Evolutionary conservation across 2,113 vertebrate genomes (phyloP).

Genomic region (Pseudolaguvia tuberculata): DNA sequence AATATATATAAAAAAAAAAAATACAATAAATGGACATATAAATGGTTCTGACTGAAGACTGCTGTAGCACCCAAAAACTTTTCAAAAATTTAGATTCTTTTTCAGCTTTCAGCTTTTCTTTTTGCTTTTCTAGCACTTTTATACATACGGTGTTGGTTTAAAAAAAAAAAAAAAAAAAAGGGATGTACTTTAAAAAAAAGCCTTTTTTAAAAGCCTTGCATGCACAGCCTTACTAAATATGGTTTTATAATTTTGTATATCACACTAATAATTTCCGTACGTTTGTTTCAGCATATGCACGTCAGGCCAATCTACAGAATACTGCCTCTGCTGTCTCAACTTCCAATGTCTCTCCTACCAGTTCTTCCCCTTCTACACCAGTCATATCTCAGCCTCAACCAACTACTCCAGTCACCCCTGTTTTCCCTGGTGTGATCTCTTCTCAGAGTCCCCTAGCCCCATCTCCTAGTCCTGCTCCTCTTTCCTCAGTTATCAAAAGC

Average conservation of each 20-base stretch:
- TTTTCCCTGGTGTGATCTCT: conserved; percentile 82
- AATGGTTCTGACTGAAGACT: too few relatives aligned
- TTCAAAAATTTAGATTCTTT: too few relatives aligned
- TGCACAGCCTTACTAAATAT: background rate
- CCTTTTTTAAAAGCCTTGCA: conserved; percentile 11
- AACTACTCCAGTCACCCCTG: conserved; percentile 73
- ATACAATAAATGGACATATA: too few relatives aligned
- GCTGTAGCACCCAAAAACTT: too few relatives aligned
- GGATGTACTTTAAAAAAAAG: background rate
- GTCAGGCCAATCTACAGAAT: conserved; percentile 79
- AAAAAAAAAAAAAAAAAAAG: too few relatives aligned
- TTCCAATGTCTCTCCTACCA: conserved; percentile 78
- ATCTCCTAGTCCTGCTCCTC: conserved; percentile 61
- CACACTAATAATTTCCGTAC: conserved; percentile 28
- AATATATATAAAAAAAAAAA: too few relatives aligned
- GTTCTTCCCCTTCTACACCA: conserved; percentile 78
- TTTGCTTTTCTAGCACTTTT: background rate
- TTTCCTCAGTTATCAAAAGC: conserved; percentile 71
- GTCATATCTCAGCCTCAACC: conserved; percentile 71
- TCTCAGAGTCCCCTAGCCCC: conserved; percentile 64
- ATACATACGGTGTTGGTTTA: conserved; percentile 11
- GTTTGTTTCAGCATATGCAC: conserved; percentile 77
- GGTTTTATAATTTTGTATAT: background rate
- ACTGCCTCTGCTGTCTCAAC: conserved; percentile 60
- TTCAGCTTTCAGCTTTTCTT: too few relatives aligned